These are phyloP conservation scores for Carassius auratus DNA, from an alignment of 2,113 vertebrate genomes.

Conservation along the genomic window DNA sequence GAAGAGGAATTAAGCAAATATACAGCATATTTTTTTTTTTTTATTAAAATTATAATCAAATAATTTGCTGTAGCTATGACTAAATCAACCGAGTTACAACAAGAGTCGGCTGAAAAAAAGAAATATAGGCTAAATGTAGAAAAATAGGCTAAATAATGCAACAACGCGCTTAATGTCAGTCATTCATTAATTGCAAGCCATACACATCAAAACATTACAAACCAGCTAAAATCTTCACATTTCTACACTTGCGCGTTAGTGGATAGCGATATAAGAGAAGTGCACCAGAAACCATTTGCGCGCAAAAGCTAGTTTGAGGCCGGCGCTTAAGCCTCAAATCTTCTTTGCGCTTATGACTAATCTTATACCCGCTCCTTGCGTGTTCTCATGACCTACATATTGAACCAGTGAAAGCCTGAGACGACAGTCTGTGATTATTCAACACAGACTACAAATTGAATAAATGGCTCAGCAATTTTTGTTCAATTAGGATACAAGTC, in stretches of 20 bases:
- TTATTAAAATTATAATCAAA: not conserved
- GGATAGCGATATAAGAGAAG: not conserved
- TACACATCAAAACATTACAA: not conserved
- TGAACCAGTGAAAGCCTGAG: not conserved
- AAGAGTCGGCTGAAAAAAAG: not conserved
- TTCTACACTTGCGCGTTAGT: not conserved
- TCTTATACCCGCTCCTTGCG: conserved; percentile 58
- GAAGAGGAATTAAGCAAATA: not conserved
- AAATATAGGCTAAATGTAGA: too few species aligned
- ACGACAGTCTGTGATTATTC: not conserved
- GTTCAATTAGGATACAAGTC: not conserved
- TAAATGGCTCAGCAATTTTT: not conserved
- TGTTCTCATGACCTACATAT: conserved; percentile 30
- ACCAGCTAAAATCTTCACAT: not conserved
- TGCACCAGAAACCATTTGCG: conserved; percentile 22
- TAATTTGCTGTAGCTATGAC: not conserved
- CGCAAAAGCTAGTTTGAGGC: conserved; percentile 68
- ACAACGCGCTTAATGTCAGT: not conserved
- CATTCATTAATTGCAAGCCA: not conserved
- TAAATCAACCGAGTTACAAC: not conserved
- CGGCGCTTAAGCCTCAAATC: conserved; percentile 72
- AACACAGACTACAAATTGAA: not conserved
- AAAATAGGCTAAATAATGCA: too few species aligned
- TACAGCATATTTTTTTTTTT: not conserved
- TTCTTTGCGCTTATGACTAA: conserved; percentile 70